phyloP scores from a whole-genome alignment of 1,140 invertebrate genomes.

The Sarcophaga peregrina region DNA sequence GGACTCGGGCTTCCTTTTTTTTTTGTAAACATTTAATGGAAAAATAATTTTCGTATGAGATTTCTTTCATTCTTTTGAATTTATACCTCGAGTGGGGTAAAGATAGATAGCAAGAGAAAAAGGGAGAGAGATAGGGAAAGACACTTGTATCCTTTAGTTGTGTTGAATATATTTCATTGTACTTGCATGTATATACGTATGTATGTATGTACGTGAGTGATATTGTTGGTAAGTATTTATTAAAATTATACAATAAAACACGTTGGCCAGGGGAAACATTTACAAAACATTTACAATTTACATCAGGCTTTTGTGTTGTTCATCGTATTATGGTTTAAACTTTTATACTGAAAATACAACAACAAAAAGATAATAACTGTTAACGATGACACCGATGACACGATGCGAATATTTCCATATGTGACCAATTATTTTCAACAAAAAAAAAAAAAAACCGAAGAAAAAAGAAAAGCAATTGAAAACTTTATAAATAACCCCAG shows the following conservation, averaged over 20 bases:
- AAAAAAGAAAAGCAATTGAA: too few relatives aligned
- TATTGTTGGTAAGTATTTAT: conserved; percentile 17
- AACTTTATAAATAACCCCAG: too few relatives aligned
- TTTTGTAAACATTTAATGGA: too few relatives aligned
- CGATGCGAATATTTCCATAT: conserved; percentile 32
- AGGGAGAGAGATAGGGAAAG: too few relatives aligned
- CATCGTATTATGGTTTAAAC: conserved; percentile 31
- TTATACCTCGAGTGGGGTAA: too few relatives aligned
- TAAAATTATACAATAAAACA: conserved; percentile 38
- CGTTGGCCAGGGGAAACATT: conserved; percentile 29
- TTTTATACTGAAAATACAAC: background rate
- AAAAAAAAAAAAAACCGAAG: background rate
- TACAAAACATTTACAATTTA: conserved; percentile 5
- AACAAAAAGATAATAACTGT: conserved; percentile 5
- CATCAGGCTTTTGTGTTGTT: conserved; percentile 30
- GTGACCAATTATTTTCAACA: conserved; percentile 17
- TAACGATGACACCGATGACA: conserved; percentile 31
- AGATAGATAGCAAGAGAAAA: too few relatives aligned
- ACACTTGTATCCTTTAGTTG: too few relatives aligned
- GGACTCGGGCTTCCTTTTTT: background rate
- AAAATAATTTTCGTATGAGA: too few relatives aligned
- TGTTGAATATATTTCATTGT: too few relatives aligned
- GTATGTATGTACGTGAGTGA: background rate
- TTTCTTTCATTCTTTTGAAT: too few relatives aligned
- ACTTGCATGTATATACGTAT: too few relatives aligned